Conservation (phyloP, 37 sponge, comb jelly and placozoan genomes). For the Spongilla lacustris region DNA sequence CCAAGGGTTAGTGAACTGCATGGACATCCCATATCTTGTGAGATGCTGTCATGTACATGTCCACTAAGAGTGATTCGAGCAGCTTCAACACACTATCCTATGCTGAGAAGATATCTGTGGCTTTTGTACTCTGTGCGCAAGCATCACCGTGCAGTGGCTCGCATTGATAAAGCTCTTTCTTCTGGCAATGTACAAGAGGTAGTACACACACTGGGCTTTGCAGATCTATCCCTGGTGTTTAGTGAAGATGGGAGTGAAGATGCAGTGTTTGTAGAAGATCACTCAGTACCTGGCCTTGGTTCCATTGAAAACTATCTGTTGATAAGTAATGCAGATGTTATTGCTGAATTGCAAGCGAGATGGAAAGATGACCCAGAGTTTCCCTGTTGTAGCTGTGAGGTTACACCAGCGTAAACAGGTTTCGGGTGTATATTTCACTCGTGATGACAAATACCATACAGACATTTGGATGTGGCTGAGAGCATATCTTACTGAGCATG, state of each 20-base stretch:
- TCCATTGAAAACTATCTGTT: constrained; percentile 4
- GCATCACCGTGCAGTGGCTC: neutral
- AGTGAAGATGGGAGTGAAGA: neutral
- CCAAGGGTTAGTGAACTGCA: neutral
- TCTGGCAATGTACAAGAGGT: neutral
- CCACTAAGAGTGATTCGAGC: constrained; percentile 17
- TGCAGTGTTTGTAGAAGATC: neutral
- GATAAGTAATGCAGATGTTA: constrained; percentile 14
- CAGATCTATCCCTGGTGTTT: constrained; percentile 4
- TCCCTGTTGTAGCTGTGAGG: constrained; percentile 54
- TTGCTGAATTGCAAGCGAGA: constrained; percentile 20
- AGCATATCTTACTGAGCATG: constrained; percentile 1
- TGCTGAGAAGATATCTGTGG: neutral
- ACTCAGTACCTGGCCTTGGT: neutral
- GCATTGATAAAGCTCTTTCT: constrained; percentile 6
- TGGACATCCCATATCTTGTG: constrained; percentile 24
- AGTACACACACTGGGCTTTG: constrained; percentile 3
- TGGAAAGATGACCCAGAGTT: constrained; percentile 33
- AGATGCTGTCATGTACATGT: neutral
- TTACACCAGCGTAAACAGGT: constrained; percentile 31
- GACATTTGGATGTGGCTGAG: constrained; percentile 46
- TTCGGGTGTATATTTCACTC: constrained; percentile 6
- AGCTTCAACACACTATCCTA: constrained; percentile 10
- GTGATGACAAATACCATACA: constrained; percentile 4
- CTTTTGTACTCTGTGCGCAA: constrained; percentile 4